Evolutionary conservation across 2,797 vertebrate species (phyloP), one percentile per base, ranked within the genome.

Genomic region (Telmatherina bonti): DNA sequence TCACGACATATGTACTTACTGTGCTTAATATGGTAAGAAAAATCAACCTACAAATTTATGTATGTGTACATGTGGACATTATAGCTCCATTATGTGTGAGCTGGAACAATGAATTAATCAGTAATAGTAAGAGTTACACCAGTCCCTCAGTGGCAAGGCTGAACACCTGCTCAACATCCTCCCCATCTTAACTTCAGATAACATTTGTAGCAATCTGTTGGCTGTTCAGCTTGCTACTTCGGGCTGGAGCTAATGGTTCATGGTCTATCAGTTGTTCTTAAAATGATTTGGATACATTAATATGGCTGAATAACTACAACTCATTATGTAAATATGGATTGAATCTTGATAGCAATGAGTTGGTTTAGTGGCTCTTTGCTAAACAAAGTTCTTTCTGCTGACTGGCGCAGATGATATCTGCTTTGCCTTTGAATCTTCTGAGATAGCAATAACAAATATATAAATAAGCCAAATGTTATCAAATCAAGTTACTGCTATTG

Each of bases 1-100:
- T 97, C 62, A 97, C 96, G 49, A 97, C 95, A 35, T 97, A 97
- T 13, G 96, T 97, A 52, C 92, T 97, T 18, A 97, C 96, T 3
- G 91, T 97, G 24, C 95, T 97, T 24, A 97, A 97, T 84, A 97
- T 97, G 96, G 96, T 97, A 90, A 89, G 89, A 65, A 13, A 61
- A 41, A 24, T 35, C 24, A 41, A 33, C 24, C 18, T 33, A 11
- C 26, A 5, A 27, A 26, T n/a, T 67, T 49, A 1, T 47, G 45
- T 22, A 47, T 22, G 45, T 22, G 20, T 22, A n/a, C 45, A 47
- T 20, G n/a, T 26, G 15, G 5, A 24, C 9, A 49, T 49, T n/a
- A 10, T 26, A 51, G 49, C 22, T 51, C 13, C 1, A 5, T 13
- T 51, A 6, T 49, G 24, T 51, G 47, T 51, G 0, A 26, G 24